These are phyloP conservation scores for Dynastes hyllus DNA, from an alignment of 2,888 invertebrate species.

Conservation along the genomic window DNA sequence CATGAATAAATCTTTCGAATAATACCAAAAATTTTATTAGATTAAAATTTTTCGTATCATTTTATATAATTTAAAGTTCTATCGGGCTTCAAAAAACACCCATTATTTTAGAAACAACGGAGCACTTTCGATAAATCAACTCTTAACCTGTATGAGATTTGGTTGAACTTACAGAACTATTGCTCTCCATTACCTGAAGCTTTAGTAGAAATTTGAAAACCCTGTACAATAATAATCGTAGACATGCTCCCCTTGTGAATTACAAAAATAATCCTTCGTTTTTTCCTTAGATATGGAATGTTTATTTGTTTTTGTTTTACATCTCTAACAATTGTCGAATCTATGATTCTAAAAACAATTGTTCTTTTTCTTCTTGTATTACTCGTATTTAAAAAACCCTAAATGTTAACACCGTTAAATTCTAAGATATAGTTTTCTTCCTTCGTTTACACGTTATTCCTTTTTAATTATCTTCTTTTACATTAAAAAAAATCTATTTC, in stretches of 20 bases:
- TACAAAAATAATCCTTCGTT: conserved; percentile 28
- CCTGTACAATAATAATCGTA: neutral
- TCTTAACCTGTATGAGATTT: too few species aligned
- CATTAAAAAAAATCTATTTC: conserved; percentile 17
- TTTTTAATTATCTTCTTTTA: conserved; percentile 6
- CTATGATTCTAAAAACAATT: too few species aligned
- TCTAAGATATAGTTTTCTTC: conserved; percentile 4
- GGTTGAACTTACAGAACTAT: too few species aligned
- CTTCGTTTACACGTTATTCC: neutral
- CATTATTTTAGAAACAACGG: too few species aligned
- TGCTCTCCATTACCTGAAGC: too few species aligned
- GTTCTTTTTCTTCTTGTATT: conserved; percentile 10
- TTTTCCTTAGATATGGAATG: conserved; percentile 41
- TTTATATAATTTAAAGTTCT: too few species aligned
- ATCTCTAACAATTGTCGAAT: neutral
- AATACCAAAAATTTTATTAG: too few species aligned
- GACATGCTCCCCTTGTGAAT: conserved; percentile 15
- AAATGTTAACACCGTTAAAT: conserved; percentile 34
- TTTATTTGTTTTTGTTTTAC: neutral
- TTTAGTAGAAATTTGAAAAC: too few species aligned
- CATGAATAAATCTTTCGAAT: too few species aligned
- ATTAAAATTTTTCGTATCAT: too few species aligned
- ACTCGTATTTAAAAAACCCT: conserved; percentile 8
- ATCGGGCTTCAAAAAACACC: too few species aligned
- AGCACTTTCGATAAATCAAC: too few species aligned